Base-by-base conservation (phyloP, 1,140 invertebrate genomes). In the Pachypsylla venusta region DNA sequence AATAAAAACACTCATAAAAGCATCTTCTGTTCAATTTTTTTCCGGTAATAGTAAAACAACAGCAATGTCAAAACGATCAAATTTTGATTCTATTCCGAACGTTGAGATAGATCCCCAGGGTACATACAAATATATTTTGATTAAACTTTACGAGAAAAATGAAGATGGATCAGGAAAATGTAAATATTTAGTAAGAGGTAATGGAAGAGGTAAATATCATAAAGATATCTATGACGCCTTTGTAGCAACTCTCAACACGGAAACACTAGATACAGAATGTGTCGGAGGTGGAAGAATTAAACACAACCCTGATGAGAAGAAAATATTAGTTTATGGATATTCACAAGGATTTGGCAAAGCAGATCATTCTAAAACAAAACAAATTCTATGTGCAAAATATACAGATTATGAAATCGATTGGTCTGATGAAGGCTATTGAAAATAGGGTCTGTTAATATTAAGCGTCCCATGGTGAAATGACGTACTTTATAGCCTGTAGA, bases 321-420 rank as follows among this genome's bases (percentile, higher is more conserved):
- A 75, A 55, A 79, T 94, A 53, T 77, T 83, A 65, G 86, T 94
- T 61, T 93, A 87, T 72, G 89, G 89, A 56, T 91, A 91, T 70
- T 93, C 89, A 19, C 82, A 87, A 75, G 82, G 84, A 2, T 93
- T 81, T 70, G 90, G 90, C 1, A 81, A 81, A 71, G 89, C 89
- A 19, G 86, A 94, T 71, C 90, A 93, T 74, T 69, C 81, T 66
- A 70, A 83, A 7, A 73, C 86, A 7, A 84, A 85, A 1, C 78
- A 78, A 13, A 66, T 93, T 20, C 67, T 93, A 53, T 85, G 88
- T 66, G 80, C 80, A 62, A 76, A 78, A 42, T 93, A 81, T 71
- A 74, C 79, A 1, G 77, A 80, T 62, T 92, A 93, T 65, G 16
- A 10, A 35, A 35, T 35, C 16, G 30, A 35, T 35, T 35, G 30